Base-by-base conservation (phyloP, 92 coral and sea anemone genomes). In the Palythoa grandis region DNA sequence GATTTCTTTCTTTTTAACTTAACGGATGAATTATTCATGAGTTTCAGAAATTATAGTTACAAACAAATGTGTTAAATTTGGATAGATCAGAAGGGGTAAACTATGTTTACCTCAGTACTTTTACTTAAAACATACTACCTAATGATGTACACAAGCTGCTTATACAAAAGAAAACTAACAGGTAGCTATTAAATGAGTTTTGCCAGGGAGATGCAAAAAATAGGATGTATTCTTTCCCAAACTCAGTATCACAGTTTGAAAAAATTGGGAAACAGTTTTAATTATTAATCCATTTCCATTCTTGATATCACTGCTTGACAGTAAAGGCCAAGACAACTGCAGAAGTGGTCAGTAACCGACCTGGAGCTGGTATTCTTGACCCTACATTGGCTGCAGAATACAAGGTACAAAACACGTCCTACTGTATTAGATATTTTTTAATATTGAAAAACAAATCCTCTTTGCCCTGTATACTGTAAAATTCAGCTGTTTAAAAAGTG, bases 271-370 rank as follows among this genome's bases (percentile, higher is more conserved):
- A 61, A 61, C 68, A 61, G n/a, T 61, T 61, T 7, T 20, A 16
- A 61, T 14, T 61, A 14, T 61, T 61, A 61, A 61, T 61, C 68
- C 68, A 7, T 61, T 61, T 61, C 3, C 23, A 19, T 61, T 61
- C 68, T 61, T 61, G 3, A 61, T 61, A 61, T 61, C 68, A 67
- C 37, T 25, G 12, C 72, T 22, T 67, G 72, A 54, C 56, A 77
- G 82, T 77, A 56, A 53, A 57, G 25, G 82, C 82, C 15, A 77
- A 77, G 69, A 77, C 82, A 77, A 20, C 82, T 24, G 82, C 68
- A 77, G 82, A 77, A 52, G 39, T 77, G 22, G 5, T 77, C 11
- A 58, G 37, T 16, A 23, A 37, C 48, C 66, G 69, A 60, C 82
- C 82, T 23, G 39, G 68, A 57, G 43, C 68, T 77, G 82, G 82